These are phyloP conservation scores for Oryzias melastigma DNA, from an alignment of 2,113 vertebrate species.

Conservation along the genomic window DNA sequence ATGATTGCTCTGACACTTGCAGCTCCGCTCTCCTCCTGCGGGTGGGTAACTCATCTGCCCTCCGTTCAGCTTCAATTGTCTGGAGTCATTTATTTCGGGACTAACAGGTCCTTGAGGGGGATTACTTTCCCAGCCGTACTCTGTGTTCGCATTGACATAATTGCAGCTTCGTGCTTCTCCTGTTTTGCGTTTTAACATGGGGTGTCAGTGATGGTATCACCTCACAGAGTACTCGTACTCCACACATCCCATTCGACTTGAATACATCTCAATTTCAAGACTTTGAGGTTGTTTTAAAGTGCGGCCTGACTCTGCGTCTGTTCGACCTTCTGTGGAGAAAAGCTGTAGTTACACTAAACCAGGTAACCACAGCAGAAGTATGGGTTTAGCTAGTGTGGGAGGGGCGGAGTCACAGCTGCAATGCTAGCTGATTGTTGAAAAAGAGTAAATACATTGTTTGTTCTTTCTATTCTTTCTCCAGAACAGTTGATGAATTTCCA, in stretches of 20 bases:
- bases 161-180: not conserved
- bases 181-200: not conserved
- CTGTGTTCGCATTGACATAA: not conserved
- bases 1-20: slow-evolving; percentile 49
- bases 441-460: too few relatives aligned
- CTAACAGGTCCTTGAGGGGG: slow-evolving; percentile 12
- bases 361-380: too few relatives aligned
- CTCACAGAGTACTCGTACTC: not conserved
- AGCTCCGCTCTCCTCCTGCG: slow-evolving; percentile 20
- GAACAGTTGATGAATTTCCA: too few relatives aligned
- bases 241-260: not conserved
- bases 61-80: slow-evolving; percentile 35
- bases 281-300: too few relatives aligned
- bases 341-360: too few relatives aligned
- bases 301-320: too few relatives aligned
- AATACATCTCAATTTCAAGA: too few relatives aligned
- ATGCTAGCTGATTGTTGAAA: too few relatives aligned
- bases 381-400: too few relatives aligned
- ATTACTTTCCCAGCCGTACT: slow-evolving; percentile 11
- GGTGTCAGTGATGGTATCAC: not conserved
- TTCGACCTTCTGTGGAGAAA: too few relatives aligned
- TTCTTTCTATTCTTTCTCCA: too few relatives aligned
- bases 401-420: too few relatives aligned
- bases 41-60: slow-evolving; percentile 38
- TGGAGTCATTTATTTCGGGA: slow-evolving; percentile 25